Evolutionary conservation across 2,113 vertebrate species (phyloP).

Genomic region (Pimephales promelas): DNA sequence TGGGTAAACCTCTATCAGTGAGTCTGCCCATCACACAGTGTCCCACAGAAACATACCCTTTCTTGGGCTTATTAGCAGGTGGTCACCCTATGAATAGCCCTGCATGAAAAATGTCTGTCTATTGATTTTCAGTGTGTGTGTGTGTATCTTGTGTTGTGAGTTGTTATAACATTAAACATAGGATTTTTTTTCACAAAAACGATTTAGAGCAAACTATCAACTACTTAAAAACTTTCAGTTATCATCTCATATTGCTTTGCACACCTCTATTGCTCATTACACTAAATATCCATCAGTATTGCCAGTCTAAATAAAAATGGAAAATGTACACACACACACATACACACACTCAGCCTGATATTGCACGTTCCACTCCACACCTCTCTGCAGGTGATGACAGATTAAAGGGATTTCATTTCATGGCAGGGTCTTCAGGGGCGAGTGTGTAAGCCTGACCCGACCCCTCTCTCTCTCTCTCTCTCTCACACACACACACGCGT

Average conservation of each 20-base stretch:
- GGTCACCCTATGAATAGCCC: neutral
- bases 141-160: neutral
- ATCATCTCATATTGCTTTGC: constrained; percentile 18
- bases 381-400: constrained; percentile 56
- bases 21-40: neutral
- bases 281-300: constrained; percentile 30
- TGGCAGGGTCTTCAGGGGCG: constrained; percentile 53
- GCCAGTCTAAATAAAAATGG: constrained; percentile 16
- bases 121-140: neutral
- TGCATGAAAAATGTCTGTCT: neutral
- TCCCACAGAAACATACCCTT: neutral
- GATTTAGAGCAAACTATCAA: neutral
- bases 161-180: constrained; percentile 15
- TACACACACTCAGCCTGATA: constrained; percentile 45
- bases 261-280: neutral
- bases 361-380: constrained; percentile 53
- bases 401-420: constrained; percentile 61
- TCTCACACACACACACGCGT: neutral
- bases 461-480: constrained; percentile 22
- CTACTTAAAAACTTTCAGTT: neutral
- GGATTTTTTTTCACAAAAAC: neutral
- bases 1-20: neutral
- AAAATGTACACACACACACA: constrained; percentile 29
- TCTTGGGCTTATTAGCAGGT: neutral
- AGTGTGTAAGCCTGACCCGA: constrained; percentile 46